These are phyloP conservation scores for Leucozona laternaria DNA, from an alignment of 2,888 invertebrate species.

Conservation along the genomic window DNA sequence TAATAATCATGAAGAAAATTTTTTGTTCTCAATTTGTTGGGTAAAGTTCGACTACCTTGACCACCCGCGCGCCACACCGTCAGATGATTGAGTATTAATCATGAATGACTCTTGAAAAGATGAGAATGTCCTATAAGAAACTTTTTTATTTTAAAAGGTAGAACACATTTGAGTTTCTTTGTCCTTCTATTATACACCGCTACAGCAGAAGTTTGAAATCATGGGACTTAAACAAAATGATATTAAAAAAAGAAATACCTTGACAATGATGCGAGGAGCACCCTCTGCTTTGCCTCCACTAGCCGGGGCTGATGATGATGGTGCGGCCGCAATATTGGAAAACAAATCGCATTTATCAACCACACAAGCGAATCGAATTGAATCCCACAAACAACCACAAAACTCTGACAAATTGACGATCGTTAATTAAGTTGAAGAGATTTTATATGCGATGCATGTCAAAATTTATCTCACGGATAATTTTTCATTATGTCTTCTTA, in stretches of 20 bases:
- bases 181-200: conserved; percentile 60
- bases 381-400: conserved; percentile 43
- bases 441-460: conserved; percentile 66
- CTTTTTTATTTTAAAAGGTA: not conserved
- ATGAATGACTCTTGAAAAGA: conserved; percentile 31
- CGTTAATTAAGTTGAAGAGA: conserved; percentile 75
- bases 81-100: conserved; percentile 43
- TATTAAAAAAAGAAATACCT: not conserved
- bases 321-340: conserved; percentile 38
- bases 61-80: conserved; percentile 17
- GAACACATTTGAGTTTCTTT: conserved; percentile 11
- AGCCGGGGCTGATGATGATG: not conserved
- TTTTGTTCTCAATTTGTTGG: conserved; percentile 26
- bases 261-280: conserved; percentile 26
- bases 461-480: conserved; percentile 66
- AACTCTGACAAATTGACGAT: conserved; percentile 73
- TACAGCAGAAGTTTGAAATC: conserved; percentile 33
- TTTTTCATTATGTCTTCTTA: conserved; percentile 66
- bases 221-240: not conserved
- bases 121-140: not conserved
- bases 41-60: conserved; percentile 21
- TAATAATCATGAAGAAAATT: not conserved
- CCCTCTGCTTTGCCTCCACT: conserved; percentile 12
- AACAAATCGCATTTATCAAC: conserved; percentile 67
- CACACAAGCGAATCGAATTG: conserved; percentile 51